A percentile compares a stretch with the other conserved stretches of the same genome.
Evolutionary conservation across 2,113 vertebrate species (phyloP).

Genomic region (Ifrita kowaldi): DNA sequence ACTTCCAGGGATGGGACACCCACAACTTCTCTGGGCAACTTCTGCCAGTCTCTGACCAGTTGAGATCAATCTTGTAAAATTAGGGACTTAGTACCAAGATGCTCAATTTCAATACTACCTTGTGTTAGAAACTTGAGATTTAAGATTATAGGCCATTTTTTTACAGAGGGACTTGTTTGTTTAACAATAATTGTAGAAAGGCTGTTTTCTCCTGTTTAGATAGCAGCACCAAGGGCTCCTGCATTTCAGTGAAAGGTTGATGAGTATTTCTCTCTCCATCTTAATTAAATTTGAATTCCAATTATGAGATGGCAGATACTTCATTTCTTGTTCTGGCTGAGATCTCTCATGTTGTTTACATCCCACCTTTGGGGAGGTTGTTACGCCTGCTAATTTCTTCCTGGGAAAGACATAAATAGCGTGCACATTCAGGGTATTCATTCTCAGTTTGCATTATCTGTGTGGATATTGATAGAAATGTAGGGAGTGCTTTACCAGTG

Average conservation of each 20-base stretch:
- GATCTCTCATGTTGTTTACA: not conserved
- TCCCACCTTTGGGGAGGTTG: not conserved
- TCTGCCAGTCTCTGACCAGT: not conserved
- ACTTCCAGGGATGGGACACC: too few relatives aligned
- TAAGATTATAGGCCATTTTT: not conserved
- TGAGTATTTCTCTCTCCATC: slow-evolving; percentile 2
- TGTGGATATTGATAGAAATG: not conserved
- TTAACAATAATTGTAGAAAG: not conserved
- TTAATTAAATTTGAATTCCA: slow-evolving; percentile 31
- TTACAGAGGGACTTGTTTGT: not conserved
- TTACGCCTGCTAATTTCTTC: not conserved
- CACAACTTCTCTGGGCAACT: not conserved
- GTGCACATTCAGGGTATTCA: not conserved
- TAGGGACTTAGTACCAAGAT: not conserved
- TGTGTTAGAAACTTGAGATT: not conserved
- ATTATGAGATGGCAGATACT: not conserved
- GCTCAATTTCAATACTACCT: not conserved
- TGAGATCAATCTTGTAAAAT: not conserved
- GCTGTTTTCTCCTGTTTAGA: not conserved
- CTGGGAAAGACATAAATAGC: not conserved
- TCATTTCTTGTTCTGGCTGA: not conserved
- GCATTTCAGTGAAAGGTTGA: not conserved
- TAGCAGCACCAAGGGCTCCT: not conserved
- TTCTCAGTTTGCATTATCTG: not conserved
- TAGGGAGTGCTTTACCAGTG: not conserved